phyloP scores from a whole-genome alignment of 2,888 invertebrate genomes.

The Germaria angustata region DNA sequence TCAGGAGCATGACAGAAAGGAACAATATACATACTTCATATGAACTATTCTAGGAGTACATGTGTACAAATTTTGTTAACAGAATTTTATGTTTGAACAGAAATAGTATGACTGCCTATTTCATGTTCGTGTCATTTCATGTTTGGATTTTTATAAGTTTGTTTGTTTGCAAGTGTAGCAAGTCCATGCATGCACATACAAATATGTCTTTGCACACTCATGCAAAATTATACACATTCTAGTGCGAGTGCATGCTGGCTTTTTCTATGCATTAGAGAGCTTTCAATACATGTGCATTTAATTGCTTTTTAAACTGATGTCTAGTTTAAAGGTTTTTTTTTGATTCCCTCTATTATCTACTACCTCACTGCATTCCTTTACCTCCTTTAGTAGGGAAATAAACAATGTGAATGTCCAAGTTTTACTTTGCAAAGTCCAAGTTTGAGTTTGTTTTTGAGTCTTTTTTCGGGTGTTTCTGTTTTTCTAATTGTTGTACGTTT shows the following conservation, averaged over 20 bases:
- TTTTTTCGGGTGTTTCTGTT: neutral
- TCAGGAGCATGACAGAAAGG: neutral
- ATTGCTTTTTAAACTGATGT: conserved; percentile 61
- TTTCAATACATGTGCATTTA: conserved; percentile 44
- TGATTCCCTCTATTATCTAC: neutral
- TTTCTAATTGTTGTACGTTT: conserved; percentile 8
- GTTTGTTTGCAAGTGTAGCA: neutral
- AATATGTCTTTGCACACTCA: neutral
- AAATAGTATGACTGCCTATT: conserved; percentile 45
- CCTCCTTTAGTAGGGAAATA: conserved; percentile 11
- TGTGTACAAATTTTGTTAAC: neutral
- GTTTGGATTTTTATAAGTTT: neutral
- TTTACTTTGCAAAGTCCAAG: conserved; percentile 10
- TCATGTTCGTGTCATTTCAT: conserved; percentile 48
- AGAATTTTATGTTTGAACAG: conserved; percentile 21
- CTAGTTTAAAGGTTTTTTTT: conserved; percentile 18
- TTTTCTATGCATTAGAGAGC: neutral
- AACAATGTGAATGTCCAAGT: conserved; percentile 59
- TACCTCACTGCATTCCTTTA: neutral
- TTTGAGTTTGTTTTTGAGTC: conserved; percentile 1
- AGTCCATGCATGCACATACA: neutral
- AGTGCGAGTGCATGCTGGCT: neutral
- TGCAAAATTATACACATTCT: neutral
- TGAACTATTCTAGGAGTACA: no score
- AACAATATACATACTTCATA: no score